A percentile compares a stretch with the other conserved stretches of the same genome.
Evolutionary conservation across 2,888 invertebrate genomes (phyloP).

Genomic region (Epinotia ramella): DNA sequence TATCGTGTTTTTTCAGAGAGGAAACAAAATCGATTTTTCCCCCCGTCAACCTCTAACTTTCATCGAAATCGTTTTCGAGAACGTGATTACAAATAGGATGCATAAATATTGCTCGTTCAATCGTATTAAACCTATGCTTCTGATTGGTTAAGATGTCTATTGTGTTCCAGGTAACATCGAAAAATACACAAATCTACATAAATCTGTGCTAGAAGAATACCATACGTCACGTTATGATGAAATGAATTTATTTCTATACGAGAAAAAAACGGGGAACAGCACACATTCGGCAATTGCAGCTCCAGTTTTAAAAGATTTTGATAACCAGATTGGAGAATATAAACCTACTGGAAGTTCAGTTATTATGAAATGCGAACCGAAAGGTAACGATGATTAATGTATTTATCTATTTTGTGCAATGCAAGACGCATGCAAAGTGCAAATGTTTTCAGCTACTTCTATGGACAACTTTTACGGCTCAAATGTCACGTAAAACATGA

Average conservation of each 20-base stretch:
- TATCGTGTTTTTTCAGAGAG: too few relatives aligned
- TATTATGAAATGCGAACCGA: slow-evolving; percentile 8
- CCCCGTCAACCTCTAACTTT: not conserved
- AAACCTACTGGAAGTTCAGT: slow-evolving; percentile 73
- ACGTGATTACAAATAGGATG: too few relatives aligned
- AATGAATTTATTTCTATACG: not conserved
- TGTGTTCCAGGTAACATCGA: not conserved
- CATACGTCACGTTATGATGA: not conserved
- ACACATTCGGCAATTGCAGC: not conserved
- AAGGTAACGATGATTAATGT: slow-evolving; percentile 13
- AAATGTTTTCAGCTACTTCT: not conserved
- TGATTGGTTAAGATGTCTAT: not conserved
- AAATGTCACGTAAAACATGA: too few relatives aligned
- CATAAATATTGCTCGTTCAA: too few relatives aligned
- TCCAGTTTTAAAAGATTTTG: slow-evolving; percentile 7
- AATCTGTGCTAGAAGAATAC: not conserved
- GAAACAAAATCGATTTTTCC: too few relatives aligned
- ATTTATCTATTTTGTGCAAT: not conserved
- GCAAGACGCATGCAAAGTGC: not conserved
- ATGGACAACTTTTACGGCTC: too few relatives aligned
- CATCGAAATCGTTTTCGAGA: not conserved
- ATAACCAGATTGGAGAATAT: slow-evolving; percentile 9
- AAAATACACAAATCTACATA: slow-evolving; percentile 23
- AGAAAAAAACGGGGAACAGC: not conserved
- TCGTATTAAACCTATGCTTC: not conserved